These are phyloP conservation scores for Ictalurus punctatus DNA, from an alignment of 2,113 vertebrate species.

Conservation along the genomic window DNA sequence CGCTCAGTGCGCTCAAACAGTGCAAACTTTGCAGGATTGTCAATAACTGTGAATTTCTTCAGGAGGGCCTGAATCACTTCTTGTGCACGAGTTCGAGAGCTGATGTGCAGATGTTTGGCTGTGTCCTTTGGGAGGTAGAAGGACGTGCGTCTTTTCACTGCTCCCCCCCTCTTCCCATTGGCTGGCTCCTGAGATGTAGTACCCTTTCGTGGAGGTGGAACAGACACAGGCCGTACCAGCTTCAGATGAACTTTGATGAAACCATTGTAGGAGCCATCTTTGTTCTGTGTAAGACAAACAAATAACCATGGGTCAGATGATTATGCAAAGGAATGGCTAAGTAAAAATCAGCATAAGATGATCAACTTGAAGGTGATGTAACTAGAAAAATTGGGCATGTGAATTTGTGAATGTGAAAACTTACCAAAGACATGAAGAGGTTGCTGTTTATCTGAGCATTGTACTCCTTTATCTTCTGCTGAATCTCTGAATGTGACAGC, in stretches of 20 bases:
- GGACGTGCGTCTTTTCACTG: slow-evolving; percentile 83
- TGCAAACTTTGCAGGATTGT: slow-evolving; percentile 94
- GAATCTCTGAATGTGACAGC: slow-evolving; percentile 80
- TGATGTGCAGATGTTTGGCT: slow-evolving; percentile 91
- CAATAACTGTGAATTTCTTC: slow-evolving; percentile 92
- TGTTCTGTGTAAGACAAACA: slow-evolving; percentile 75
- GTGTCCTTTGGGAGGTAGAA: slow-evolving; percentile 96
- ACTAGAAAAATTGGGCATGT: neutral
- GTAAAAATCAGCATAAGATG: too few relatives aligned
- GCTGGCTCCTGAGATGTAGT: slow-evolving; percentile 64
- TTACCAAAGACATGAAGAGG: slow-evolving; percentile 92
- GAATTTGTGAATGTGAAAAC: slow-evolving; percentile 34
- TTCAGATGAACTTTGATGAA: slow-evolving; percentile 98
- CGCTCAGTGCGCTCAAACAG: slow-evolving; percentile 90
- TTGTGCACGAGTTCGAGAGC: slow-evolving; percentile 83
- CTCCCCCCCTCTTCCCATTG: slow-evolving; percentile 58
- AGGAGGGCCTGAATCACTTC: slow-evolving; percentile 95
- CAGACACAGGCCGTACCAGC: slow-evolving; percentile 85
- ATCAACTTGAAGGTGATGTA: neutral
- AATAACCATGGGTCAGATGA: neutral
- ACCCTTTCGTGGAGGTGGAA: slow-evolving; percentile 79
- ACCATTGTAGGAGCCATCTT: slow-evolving; percentile 91
- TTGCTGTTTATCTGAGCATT: slow-evolving; percentile 94
- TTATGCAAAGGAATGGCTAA: too few relatives aligned
- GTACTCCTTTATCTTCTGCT: slow-evolving; percentile 91